Evolutionary conservation across 2,888 invertebrate genomes (phyloP).

Genomic region (Petrolisthes manimaculis): DNA sequence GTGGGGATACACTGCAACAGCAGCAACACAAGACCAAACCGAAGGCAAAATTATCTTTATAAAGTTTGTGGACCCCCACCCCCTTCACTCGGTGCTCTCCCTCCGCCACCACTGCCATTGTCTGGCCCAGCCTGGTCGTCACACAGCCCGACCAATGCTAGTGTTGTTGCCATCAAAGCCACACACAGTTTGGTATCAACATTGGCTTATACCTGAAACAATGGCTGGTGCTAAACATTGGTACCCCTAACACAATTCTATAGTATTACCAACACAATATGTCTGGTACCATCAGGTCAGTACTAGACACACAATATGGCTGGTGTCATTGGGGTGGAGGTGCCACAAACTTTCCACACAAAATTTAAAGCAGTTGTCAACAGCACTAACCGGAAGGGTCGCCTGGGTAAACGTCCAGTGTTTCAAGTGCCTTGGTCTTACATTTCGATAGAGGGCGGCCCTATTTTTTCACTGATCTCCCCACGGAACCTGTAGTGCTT

Average conservation of each 20-base stretch:
- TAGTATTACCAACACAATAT: slow-evolving; percentile 1
- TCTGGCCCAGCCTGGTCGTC: slow-evolving; percentile 6
- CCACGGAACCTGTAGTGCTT: slow-evolving; percentile 42
- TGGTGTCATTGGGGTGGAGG: slow-evolving; percentile 52
- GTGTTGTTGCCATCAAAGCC: background rate
- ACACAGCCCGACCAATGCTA: background rate
- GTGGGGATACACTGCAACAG: slow-evolving; percentile 58
- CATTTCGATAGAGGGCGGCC: slow-evolving; percentile 62
- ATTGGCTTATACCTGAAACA: background rate
- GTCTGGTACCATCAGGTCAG: slow-evolving; percentile 30
- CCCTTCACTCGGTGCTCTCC: slow-evolving; percentile 57
- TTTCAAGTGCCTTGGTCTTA: slow-evolving; percentile 65
- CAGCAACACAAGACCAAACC: slow-evolving; percentile 62
- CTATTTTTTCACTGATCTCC: slow-evolving; percentile 50
- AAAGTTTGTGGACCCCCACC: slow-evolving; percentile 60
- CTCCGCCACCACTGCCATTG: slow-evolving; percentile 34
- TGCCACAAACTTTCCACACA: slow-evolving; percentile 63
- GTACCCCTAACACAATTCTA: slow-evolving; percentile 8
- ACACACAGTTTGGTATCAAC: slow-evolving; percentile 10
- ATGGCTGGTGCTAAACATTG: slow-evolving; percentile 14
- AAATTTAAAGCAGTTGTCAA: slow-evolving; percentile 59
- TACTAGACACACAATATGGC: slow-evolving; percentile 34
- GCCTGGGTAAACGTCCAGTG: slow-evolving; percentile 60
- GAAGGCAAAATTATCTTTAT: slow-evolving; percentile 62
- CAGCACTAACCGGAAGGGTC: slow-evolving; percentile 60